Conservation (phyloP, 1,140 invertebrate species). For the Seison nebaliae region DNA sequence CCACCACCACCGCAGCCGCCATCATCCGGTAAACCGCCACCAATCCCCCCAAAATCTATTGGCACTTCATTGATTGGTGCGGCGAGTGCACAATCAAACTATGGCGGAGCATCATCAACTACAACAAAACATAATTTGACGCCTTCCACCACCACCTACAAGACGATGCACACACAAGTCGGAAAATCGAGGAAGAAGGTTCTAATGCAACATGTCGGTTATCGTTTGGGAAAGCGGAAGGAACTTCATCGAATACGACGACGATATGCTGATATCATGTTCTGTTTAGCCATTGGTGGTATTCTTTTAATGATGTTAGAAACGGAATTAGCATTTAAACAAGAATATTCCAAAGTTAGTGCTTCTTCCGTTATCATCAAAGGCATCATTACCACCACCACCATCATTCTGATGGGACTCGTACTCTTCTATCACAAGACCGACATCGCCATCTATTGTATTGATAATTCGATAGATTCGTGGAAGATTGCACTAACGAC, state of each 20-base stretch:
- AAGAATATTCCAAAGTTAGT: slow-evolving; percentile 69
- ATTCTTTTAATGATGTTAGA: slow-evolving; percentile 50
- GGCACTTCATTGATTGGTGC: too few relatives aligned
- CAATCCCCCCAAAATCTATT: too few relatives aligned
- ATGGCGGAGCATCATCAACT: too few relatives aligned
- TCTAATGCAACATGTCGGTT: too few relatives aligned
- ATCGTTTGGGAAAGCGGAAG: slow-evolving; percentile 11
- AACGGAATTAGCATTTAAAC: slow-evolving; percentile 76
- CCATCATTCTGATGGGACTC: slow-evolving; percentile 83
- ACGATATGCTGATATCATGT: slow-evolving; percentile 7
- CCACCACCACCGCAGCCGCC: too few relatives aligned
- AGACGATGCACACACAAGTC: too few relatives aligned
- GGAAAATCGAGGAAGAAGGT: too few relatives aligned
- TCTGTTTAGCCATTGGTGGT: slow-evolving; percentile 10
- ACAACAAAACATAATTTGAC: too few relatives aligned
- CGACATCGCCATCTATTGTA: slow-evolving; percentile 31
- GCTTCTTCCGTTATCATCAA: slow-evolving; percentile 83
- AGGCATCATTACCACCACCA: slow-evolving; percentile 88
- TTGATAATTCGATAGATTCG: slow-evolving; percentile 97
- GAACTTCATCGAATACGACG: slow-evolving; percentile 8
- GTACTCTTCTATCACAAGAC: slow-evolving; percentile 96
- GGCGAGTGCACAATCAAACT: too few relatives aligned
- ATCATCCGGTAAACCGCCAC: too few relatives aligned
- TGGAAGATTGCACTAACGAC: slow-evolving; percentile 98
- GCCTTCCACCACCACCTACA: too few relatives aligned